Conservation (phyloP, 2,113 vertebrate genomes). For the Cyprinodon variegatus region DNA sequence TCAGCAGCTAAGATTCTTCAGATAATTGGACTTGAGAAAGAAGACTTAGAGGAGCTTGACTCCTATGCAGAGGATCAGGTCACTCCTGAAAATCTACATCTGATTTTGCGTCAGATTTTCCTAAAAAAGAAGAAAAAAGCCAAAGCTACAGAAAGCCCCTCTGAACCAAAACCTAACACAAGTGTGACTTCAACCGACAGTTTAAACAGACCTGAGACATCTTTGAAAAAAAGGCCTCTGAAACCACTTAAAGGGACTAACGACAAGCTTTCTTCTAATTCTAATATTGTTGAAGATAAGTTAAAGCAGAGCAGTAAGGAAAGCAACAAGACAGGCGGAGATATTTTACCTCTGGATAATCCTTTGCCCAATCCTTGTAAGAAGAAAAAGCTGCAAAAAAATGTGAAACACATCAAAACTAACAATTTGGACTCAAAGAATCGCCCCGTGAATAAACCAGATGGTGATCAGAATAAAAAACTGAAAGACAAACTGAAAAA, state of each 20-base stretch:
- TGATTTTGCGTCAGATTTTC: conserved; percentile 89
- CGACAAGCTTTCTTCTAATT: conserved; percentile 89
- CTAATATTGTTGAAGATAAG: conserved; percentile 72
- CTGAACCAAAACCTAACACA: conserved; percentile 15
- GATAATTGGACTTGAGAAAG: conserved; percentile 90
- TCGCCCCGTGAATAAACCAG: no score
- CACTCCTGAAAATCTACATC: conserved; percentile 90
- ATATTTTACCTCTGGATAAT: conserved; percentile 15
- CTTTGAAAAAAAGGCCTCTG: conserved; percentile 27
- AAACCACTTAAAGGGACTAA: conserved; percentile 88
- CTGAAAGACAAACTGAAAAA: background rate
- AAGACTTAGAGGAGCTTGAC: conserved; percentile 91
- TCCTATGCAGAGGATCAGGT: conserved; percentile 92
- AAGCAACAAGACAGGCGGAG: conserved; percentile 6
- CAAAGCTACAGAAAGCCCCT: conserved; percentile 9
- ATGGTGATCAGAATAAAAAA: no score
- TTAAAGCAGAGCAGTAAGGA: conserved; percentile 23
- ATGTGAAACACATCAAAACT: no score
- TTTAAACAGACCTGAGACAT: background rate
- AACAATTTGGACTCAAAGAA: no score
- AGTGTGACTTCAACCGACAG: background rate
- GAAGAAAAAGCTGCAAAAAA: conserved; percentile 48
- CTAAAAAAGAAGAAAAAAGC: conserved; percentile 83
- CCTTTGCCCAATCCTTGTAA: background rate
- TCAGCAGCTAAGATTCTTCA: conserved; percentile 89